Percentiles rank a stretch among this genome's conserved stretches.
Conservation (phyloP, 2,113 vertebrate species). For the Ptilorrhoa leucosticta region DNA sequence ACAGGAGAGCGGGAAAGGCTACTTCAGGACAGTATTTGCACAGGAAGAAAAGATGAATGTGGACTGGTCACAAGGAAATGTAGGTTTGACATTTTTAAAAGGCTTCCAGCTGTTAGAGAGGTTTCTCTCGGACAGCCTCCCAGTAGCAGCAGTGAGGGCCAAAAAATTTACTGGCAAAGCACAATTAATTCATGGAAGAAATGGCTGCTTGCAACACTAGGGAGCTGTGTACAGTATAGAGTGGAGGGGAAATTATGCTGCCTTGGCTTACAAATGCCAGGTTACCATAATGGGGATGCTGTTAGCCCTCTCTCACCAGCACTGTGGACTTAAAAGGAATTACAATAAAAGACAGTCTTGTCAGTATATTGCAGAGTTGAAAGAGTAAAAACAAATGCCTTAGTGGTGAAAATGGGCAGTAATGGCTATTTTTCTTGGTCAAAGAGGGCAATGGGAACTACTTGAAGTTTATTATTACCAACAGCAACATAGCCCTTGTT, state of each 20-base stretch:
- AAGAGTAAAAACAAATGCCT: background rate
- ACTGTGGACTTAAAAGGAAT: background rate
- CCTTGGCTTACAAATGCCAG: background rate
- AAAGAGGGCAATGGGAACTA: background rate
- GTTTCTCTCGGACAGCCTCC: background rate
- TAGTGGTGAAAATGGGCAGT: background rate
- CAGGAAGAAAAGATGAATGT: background rate
- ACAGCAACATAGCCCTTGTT: background rate
- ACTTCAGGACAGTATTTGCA: conserved; percentile 6
- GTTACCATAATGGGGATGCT: rapidly evolving
- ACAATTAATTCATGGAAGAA: background rate
- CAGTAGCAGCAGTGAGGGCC: background rate
- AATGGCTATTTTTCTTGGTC: background rate
- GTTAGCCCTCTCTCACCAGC: background rate
- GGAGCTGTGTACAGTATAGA: background rate
- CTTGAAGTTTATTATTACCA: background rate
- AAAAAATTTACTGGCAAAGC: background rate
- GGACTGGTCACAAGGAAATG: background rate
- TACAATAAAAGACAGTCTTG: background rate
- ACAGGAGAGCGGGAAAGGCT: background rate
- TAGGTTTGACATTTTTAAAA: background rate
- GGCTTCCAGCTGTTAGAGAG: background rate
- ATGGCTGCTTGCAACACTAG: background rate
- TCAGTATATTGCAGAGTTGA: background rate
- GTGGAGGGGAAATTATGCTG: background rate